Base-by-base conservation (phyloP, 92 coral and sea anemone species). In the Epizoanthus scotinus region DNA sequence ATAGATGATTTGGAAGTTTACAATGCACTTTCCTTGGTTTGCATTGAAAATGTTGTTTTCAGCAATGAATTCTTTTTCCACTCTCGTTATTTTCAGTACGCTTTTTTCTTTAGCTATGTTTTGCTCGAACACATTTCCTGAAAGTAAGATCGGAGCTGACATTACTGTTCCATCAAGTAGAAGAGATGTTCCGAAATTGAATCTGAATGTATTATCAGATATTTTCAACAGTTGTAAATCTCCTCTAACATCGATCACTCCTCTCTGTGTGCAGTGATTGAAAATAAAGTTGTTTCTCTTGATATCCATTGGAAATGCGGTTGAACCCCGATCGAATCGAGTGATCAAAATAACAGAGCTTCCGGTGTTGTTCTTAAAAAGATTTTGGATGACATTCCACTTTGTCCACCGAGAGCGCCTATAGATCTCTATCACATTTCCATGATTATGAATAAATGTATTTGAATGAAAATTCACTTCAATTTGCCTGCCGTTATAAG, bases 131-230 rank as follows among this genome's bases (percentile, higher is more conserved):
- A 71, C 56, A 57, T 85, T 85, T 18, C 14, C 22, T 44, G 20
- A 14, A 5, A 63, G 53, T 19, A 36, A 0, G 21, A 50, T 10
- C 17, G 74, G 67, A 14, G 50, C 52, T 26, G 89, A 61, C 31
- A 5, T 0, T 8, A 66, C 64, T 7, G 67, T 25, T 63, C 42
- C 67, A n/a, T 17, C 75, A 0, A 85, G 19, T 19, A 40, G 61
- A 27, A 85, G 40, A 3, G 89, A 75, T 10, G 81, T 64, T n/a
- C 89, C 89, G 5, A 36, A 1, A 58, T 85, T 85, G 31, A 58
- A 57, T 3, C 42, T 62, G 26, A 85, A 85, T 8, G 75, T 12
- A 57, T 85, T 85, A 21, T 55, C 73, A 0, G 71, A 63, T 34
- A 85, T 38, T 2, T 28, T 24, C 34, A 85, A 14, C 9, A n/a